A percentile compares a stretch with the other conserved stretches of the same genome.
Conservation (phyloP, 2,113 vertebrate species). For the Grallaria varia region DNA sequence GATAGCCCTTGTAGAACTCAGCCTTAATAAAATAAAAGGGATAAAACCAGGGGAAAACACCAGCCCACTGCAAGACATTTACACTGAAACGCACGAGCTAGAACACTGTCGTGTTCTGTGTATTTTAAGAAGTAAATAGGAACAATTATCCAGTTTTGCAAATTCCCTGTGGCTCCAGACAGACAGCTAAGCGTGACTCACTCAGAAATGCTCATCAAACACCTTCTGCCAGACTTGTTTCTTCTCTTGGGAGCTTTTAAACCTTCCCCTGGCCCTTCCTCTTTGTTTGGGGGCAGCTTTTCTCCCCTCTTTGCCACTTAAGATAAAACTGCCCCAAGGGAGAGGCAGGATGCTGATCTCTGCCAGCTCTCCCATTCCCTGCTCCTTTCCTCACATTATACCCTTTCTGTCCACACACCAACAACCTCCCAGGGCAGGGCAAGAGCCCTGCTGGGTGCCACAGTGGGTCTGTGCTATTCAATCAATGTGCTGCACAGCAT, state of each 20-base stretch:
- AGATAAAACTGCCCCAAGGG: not conserved
- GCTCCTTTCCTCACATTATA: not conserved
- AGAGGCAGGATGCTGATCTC: not conserved
- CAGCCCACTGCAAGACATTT: slow-evolving; percentile 11
- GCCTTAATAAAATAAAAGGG: not conserved
- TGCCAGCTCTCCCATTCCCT: not conserved
- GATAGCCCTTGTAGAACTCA: not conserved
- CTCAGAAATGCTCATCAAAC: not conserved
- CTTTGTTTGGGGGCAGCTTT: not conserved
- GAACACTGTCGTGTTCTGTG: not conserved
- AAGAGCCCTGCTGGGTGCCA: not conserved
- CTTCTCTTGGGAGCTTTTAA: not conserved
- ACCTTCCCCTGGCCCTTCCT: not conserved
- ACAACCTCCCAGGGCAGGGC: not conserved
- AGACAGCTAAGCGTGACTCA: not conserved
- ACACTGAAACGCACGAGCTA: not conserved
- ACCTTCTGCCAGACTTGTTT: not conserved
- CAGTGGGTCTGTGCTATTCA: not conserved
- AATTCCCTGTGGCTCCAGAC: slow-evolving; percentile 20
- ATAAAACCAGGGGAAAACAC: not conserved
- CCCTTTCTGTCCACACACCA: fast-evolving
- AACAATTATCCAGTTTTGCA: slow-evolving; percentile 31
- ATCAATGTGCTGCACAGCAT: fast-evolving
- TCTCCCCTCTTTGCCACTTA: not conserved
- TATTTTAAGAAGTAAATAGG: slow-evolving; percentile 39